Evolutionary conservation across 2,113 vertebrate species (phyloP), one percentile per base, ranked within the genome.

Genomic region (Canis aureus): DNA sequence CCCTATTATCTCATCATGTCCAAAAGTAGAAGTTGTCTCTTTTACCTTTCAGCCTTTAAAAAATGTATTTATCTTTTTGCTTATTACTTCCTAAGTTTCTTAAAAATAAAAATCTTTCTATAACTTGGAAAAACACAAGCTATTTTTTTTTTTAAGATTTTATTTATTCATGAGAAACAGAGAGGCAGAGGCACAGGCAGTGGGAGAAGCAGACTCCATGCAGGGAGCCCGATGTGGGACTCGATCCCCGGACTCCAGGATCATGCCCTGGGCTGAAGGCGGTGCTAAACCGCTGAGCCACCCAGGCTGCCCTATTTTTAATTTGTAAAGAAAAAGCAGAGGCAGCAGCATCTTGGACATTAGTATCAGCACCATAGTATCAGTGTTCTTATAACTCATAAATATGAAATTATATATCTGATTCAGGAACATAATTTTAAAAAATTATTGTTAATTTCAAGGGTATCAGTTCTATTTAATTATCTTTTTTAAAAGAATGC

Each of bases 71-170:
- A 10, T 71, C 9, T n/a, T 94, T 86, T 83, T 84, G 74, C 29
- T 74, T 95, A 53, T 80, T 87, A 84, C 87, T 91, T 97, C 23
- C 8, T 57, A 60, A 76, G 19, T 80, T 92, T 83, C 25, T 79
- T 82, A 86, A 92, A 92, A 92, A 80, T 90, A 88, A 81, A 64
- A 86, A 38, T 62, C 8, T 71, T 81, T 82, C 60, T 91, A 25
- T 88, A 73, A 73, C 38, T 84, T 92, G 12, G 11, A 17, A 51
- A 89, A 80, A 74, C 60, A 38, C 8, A 78, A 35, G n/a, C 74
- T 94, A 38, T 43, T 74, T 97, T 85, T 85, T 85, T 79, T 74
- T 97, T 85, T 81, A 43, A 43, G 43, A 43, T 43, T 43, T 43
- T 43, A 43, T 43, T 43, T 43, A 43, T 7, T 43, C 43, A 43